Evolutionary conservation across 2,888 invertebrate species (phyloP).

Genomic region (Eurois occulta): DNA sequence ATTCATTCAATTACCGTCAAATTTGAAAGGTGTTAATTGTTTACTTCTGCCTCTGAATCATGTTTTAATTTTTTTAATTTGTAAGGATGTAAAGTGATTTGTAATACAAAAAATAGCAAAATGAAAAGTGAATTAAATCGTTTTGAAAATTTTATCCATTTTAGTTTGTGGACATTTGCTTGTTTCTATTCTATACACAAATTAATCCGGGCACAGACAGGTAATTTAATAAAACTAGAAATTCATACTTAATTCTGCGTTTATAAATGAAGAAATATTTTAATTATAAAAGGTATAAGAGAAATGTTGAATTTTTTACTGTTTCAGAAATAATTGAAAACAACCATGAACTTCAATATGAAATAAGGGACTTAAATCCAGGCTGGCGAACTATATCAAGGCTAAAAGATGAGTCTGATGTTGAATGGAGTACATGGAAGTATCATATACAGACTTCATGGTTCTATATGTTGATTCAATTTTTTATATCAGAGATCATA

Average conservation of each 20-base stretch:
- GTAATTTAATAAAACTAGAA: slow-evolving; percentile 75
- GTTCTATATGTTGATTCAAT: slow-evolving; percentile 90
- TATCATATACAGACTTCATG: slow-evolving; percentile 87
- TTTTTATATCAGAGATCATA: slow-evolving; percentile 88
- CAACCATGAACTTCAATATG: slow-evolving; percentile 68
- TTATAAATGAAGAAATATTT: background rate
- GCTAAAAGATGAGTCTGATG: slow-evolving; percentile 92
- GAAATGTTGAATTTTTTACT: slow-evolving; percentile 4
- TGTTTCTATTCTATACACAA: slow-evolving; percentile 90
- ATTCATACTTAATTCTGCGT: background rate
- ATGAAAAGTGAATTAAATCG: slow-evolving; percentile 76
- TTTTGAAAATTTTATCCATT: slow-evolving; percentile 86
- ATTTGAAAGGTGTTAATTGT: slow-evolving; percentile 64
- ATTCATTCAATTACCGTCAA: slow-evolving; percentile 63
- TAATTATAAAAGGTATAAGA: background rate
- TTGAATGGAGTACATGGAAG: slow-evolving; percentile 93
- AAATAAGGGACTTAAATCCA: slow-evolving; percentile 87
- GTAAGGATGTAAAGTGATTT: slow-evolving; percentile 14
- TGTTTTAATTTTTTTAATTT: slow-evolving; percentile 27
- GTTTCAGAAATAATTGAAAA: slow-evolving; percentile 80
- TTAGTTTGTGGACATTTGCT: slow-evolving; percentile 88
- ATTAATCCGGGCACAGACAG: slow-evolving; percentile 87
- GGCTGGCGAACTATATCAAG: slow-evolving; percentile 90
- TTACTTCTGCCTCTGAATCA: slow-evolving; percentile 42
- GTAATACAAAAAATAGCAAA: slow-evolving; percentile 39